Percentiles rank a stretch among this genome's conserved stretches.
These are phyloP conservation scores for Seriola rivoliana DNA, from an alignment of 2,113 vertebrate genomes.

Conservation along the genomic window DNA sequence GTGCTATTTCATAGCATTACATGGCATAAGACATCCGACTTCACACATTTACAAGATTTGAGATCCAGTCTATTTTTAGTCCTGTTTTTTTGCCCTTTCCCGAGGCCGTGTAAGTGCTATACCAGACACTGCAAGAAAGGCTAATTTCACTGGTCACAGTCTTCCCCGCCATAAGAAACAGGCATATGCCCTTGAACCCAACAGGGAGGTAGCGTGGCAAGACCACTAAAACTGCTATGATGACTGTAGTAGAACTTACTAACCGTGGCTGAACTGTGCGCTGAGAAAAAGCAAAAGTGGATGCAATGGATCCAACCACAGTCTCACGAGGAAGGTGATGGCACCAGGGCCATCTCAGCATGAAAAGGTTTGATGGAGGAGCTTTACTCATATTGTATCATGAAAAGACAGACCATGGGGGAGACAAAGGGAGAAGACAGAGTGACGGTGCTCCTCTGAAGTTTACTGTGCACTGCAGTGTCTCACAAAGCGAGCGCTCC, in stretches of 20 bases:
- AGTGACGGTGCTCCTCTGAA: constrained; percentile 21
- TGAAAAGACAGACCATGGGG: constrained; percentile 22
- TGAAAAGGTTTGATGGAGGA: constrained; percentile 58
- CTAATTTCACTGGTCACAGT: constrained; percentile 60
- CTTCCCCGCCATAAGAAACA: constrained; percentile 38
- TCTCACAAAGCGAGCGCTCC: constrained; percentile 6
- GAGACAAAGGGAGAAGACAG: not conserved
- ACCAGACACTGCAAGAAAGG: constrained; percentile 52
- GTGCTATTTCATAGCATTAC: constrained; percentile 24
- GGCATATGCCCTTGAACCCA: constrained; percentile 54
- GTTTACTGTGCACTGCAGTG: not conserved
- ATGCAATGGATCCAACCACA: constrained; percentile 48
- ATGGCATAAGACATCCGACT: constrained; percentile 2
- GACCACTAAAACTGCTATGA: constrained; percentile 40
- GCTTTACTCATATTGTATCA: constrained; percentile 33
- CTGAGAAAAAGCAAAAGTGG: constrained; percentile 25
- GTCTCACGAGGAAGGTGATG: constrained; percentile 42
- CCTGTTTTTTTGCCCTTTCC: constrained; percentile 34
- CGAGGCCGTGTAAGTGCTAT: constrained; percentile 19
- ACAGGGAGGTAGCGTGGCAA: constrained; percentile 34
- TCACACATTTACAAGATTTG: constrained; percentile 39
- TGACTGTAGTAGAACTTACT: constrained; percentile 49
- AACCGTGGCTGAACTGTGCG: constrained; percentile 16
- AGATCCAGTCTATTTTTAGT: constrained; percentile 40
- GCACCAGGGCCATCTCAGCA: constrained; percentile 13